Conservation (phyloP, 1,140 invertebrate species). For the Brachionus rotundiformis region DNA sequence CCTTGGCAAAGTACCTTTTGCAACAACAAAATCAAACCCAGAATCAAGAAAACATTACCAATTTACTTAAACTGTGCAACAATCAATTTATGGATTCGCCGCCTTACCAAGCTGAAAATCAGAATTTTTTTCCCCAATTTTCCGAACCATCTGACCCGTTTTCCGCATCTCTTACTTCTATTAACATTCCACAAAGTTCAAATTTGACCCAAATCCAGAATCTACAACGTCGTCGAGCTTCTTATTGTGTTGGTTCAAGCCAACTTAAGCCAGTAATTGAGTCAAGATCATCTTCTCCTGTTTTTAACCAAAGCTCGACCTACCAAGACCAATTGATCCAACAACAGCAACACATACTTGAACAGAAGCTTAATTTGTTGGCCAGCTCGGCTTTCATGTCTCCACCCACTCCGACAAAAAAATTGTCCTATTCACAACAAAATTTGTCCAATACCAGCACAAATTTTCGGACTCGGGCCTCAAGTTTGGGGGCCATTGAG, state of each 20-base stretch:
- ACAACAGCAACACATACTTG: slow-evolving; percentile 19
- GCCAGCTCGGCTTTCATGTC: slow-evolving; percentile 18
- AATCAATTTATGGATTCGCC: slow-evolving; percentile 2
- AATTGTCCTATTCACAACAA: slow-evolving; percentile 9
- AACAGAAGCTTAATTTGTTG: slow-evolving; percentile 20
- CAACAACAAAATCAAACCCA: neutral
- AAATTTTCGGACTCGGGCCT: neutral
- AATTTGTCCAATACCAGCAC: neutral
- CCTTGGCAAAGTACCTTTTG: neutral
- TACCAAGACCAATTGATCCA: slow-evolving; percentile 20
- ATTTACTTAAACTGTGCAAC: neutral
- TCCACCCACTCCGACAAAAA: neutral
- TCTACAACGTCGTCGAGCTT: slow-evolving; percentile 2
- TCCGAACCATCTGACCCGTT: neutral
- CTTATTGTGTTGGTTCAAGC: neutral
- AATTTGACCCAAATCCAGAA: neutral
- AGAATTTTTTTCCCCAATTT: neutral
- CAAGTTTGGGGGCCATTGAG: neutral
- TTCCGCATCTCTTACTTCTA: neutral
- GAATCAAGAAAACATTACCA: slow-evolving; percentile 20
- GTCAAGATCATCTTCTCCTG: neutral
- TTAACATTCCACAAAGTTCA: neutral
- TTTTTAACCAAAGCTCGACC: neutral
- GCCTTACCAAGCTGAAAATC: neutral
- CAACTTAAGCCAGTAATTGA: slow-evolving; percentile 3